These are phyloP conservation scores for Chymomyza amoena DNA, from an alignment of 2,888 invertebrate species.

Conservation along the genomic window DNA sequence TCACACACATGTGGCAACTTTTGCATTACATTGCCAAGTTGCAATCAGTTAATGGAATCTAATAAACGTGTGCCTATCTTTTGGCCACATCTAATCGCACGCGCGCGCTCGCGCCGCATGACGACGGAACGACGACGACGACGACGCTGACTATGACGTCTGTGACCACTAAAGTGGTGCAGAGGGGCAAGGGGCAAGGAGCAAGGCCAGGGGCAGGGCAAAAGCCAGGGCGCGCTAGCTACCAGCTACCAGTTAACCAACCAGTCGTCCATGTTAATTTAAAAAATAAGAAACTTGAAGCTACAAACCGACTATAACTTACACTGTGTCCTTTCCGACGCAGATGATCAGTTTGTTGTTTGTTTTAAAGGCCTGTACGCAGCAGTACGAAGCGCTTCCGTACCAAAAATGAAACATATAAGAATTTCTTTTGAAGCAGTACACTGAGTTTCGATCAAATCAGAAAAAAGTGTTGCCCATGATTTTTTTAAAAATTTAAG, in stretches of 20 bases:
- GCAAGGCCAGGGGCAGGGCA: background rate
- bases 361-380: too few species aligned
- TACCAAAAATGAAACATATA: too few species aligned
- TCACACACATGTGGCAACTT: background rate
- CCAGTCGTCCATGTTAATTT: background rate
- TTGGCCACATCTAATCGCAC: constrained; percentile 63
- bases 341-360: background rate
- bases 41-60: constrained; percentile 74
- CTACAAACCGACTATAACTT: background rate
- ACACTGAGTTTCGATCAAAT: too few species aligned
- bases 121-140: background rate
- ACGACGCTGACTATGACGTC: background rate
- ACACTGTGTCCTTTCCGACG: background rate
- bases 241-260: background rate
- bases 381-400: background rate
- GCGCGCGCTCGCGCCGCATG: constrained; percentile 35
- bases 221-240: background rate
- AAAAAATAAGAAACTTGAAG: constrained; percentile 25
- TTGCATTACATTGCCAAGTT: constrained; percentile 16
- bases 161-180: background rate
- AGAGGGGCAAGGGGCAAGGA: background rate
- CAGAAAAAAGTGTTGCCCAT: too few species aligned
- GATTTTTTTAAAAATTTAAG: too few species aligned
- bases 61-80: constrained; percentile 70
- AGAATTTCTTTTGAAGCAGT: too few species aligned